Evolutionary conservation across 2,888 invertebrate genomes (phyloP).

Genomic region (Heteropelma amictum): DNA sequence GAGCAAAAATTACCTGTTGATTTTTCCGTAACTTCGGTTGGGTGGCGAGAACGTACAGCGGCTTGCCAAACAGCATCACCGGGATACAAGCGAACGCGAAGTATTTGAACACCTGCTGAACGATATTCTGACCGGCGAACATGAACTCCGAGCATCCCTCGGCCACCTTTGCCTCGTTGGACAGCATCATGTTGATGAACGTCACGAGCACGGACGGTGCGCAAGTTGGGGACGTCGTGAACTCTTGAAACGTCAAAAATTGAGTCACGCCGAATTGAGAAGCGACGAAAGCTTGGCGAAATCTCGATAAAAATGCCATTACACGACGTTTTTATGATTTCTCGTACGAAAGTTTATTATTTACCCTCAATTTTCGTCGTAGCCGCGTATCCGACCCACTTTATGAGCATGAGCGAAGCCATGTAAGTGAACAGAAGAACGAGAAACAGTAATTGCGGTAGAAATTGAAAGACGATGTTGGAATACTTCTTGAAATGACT

Average conservation of each 20-base stretch:
- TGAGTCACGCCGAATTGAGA: no score
- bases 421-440: slow-evolving; percentile 93
- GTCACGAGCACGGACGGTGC: slow-evolving; percentile 90
- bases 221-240: slow-evolving; percentile 79
- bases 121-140: slow-evolving; percentile 80
- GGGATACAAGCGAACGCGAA: slow-evolving; percentile 86
- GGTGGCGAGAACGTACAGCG: slow-evolving; percentile 81
- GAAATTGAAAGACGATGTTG: slow-evolving; percentile 89
- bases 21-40: slow-evolving; percentile 58
- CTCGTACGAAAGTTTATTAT: not conserved
- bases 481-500: slow-evolving; percentile 85
- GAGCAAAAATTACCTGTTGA: slow-evolving; percentile 73
- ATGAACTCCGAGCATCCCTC: slow-evolving; percentile 81
- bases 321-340: not conserved
- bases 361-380: slow-evolving; percentile 56
- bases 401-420: slow-evolving; percentile 93
- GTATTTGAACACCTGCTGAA: slow-evolving; percentile 84
- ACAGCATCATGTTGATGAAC: slow-evolving; percentile 88
- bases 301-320: not conserved
- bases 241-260: slow-evolving; percentile 71
- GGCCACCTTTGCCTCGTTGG: slow-evolving; percentile 78
- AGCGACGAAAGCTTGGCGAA: no score
- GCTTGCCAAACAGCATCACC: slow-evolving; percentile 88
- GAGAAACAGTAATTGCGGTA: slow-evolving; percentile 95
- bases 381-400: slow-evolving; percentile 88